Evolutionary conservation across 1,140 invertebrate genomes (phyloP), one percentile per base, ranked within the genome.

Genomic region (Penaeus indicus): DNA sequence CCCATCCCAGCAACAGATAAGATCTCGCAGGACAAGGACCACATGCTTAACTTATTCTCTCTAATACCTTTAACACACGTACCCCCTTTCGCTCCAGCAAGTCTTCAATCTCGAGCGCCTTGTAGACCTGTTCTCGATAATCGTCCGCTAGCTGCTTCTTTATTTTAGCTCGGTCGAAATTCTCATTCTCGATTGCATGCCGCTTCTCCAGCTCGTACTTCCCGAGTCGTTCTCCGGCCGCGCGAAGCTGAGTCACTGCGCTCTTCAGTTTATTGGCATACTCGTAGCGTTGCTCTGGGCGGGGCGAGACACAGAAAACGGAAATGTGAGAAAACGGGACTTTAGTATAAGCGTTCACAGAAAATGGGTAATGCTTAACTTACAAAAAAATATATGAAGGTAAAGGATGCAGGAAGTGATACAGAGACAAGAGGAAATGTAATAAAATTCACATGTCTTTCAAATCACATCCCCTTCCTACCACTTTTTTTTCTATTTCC

Each of bases 121-220:
- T 93, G 91, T 97, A 96, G 5, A 96, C 94, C 82, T 95, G 94
- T 13, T 94, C 93, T 86, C 96, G 94, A 91, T 96, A 96, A 77
- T 96, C 95, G 91, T 98, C 96, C 90, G 98, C 97, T 93, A 98
- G 96, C 84, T 96, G 95, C 91, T 98, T 97, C 93, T 98, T 98
- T 27, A 96, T 93, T 84, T 96, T 95, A 0, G 97, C 98, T 90
- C 96, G 95, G 89, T 97, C 97, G 92, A 97, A 98, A 93, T 99
- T 97, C 92, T 98, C 97, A 85, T 96, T 94, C 42, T 97, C 96
- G 13, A 98, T 97, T 0, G 97, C 97, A 85, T 97, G 96, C 60
- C 96, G 94, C 92, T 99, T 99, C 91, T 98, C 96, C 63, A 98
- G 94, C 90, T 98, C 95, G 93, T 97, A 97, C 90, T 98, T 97